Conservation (phyloP, 2,113 vertebrate genomes). For the Helogale parvula region DNA sequence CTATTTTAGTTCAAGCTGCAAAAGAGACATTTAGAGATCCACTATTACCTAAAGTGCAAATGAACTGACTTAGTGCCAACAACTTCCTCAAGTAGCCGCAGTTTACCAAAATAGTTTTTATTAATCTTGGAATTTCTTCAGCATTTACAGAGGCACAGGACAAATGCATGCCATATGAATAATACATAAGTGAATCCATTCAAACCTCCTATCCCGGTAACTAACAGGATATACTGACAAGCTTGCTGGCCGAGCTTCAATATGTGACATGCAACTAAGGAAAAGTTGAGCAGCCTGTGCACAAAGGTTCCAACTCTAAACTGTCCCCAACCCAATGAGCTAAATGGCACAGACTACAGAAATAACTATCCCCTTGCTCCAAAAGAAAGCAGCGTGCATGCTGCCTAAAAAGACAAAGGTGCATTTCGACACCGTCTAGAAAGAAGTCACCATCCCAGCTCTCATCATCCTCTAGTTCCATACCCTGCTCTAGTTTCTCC, state of each 20-base stretch:
- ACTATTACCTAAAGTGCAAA: neutral
- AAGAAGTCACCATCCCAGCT: neutral
- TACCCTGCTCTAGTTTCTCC: neutral
- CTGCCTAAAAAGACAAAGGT: neutral
- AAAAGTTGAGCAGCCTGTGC: neutral
- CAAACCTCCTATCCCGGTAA: neutral
- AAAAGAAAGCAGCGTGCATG: neutral
- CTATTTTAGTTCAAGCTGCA: neutral
- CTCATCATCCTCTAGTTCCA: neutral
- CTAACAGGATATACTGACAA: neutral
- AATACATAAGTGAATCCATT: neutral
- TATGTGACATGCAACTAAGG: neutral
- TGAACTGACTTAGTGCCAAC: neutral
- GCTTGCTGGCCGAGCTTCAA: neutral
- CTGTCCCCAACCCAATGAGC: neutral
- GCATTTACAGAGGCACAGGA: neutral
- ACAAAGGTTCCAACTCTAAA: neutral
- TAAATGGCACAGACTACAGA: neutral
- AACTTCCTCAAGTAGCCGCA: neutral
- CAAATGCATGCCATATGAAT: neutral
- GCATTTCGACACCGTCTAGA: neutral
- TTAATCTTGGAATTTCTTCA: constrained; percentile 13
- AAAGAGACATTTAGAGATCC: neutral
- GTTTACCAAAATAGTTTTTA: neutral
- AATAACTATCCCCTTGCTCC: neutral